These are phyloP conservation scores for Drosophila leontia DNA, from an alignment of 1,140 invertebrate genomes.

Conservation along the genomic window DNA sequence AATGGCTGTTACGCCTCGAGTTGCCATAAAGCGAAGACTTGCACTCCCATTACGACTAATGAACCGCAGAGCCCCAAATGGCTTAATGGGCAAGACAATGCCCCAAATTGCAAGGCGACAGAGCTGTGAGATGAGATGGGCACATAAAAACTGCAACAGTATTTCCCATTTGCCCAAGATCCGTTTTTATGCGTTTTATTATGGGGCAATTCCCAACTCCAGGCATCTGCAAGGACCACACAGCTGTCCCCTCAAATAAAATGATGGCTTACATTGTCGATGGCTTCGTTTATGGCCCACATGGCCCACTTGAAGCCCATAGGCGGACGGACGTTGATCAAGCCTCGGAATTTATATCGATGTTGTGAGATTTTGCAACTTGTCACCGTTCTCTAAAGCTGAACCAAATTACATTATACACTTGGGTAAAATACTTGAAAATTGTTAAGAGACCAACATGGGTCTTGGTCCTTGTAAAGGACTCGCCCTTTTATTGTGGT, in stretches of 20 bases:
- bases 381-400: constrained; percentile 33
- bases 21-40: constrained; percentile 42
- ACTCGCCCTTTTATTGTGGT: neutral
- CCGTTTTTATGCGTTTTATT: constrained; percentile 51
- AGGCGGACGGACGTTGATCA: constrained; percentile 17
- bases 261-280: constrained; percentile 29
- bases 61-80: constrained; percentile 32
- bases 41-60: constrained; percentile 46
- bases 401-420: constrained; percentile 52
- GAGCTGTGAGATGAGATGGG: constrained; percentile 7
- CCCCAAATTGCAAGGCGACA: constrained; percentile 50
- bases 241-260: constrained; percentile 12
- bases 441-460: constrained; percentile 50
- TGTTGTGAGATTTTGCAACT: constrained; percentile 47
- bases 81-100: constrained; percentile 48
- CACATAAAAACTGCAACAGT: constrained; percentile 56
- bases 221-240: neutral
- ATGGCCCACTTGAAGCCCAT: constrained; percentile 24
- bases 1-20: constrained; percentile 20
- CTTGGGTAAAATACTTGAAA: constrained; percentile 55
- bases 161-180: constrained; percentile 50
- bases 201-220: constrained; percentile 14
- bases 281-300: constrained; percentile 46
- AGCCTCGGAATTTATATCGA: constrained; percentile 47
- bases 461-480: neutral